These are phyloP conservation scores for Sarcophaga caerulescens DNA, from an alignment of 2,888 invertebrate genomes.

Conservation along the genomic window DNA sequence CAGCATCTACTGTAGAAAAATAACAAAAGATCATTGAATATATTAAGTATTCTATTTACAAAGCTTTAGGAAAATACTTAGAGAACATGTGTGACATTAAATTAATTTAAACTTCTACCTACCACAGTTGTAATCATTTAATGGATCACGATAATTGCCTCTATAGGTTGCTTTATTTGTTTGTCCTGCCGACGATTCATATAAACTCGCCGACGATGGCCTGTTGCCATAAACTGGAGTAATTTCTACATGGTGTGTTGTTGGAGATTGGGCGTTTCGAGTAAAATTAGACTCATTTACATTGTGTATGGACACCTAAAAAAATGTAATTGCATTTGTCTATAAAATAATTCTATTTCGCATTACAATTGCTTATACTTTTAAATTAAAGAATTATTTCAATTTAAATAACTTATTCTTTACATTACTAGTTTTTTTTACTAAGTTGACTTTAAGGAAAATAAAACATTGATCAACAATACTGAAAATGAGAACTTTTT, in stretches of 20 bases:
- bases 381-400: too few species aligned
- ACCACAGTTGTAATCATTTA: constrained; percentile 76
- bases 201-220: constrained; percentile 72
- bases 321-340: neutral
- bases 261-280: constrained; percentile 77
- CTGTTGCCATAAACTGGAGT: constrained; percentile 78
- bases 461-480: too few species aligned
- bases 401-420: too few species aligned
- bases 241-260: constrained; percentile 80
- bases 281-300: constrained; percentile 80
- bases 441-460: too few species aligned
- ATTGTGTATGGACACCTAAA: constrained; percentile 81
- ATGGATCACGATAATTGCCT: constrained; percentile 74
- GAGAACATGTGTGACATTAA: too few species aligned
- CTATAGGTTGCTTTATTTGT: constrained; percentile 68
- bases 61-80: neutral
- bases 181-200: constrained; percentile 71
- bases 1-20: constrained; percentile 80
- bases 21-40: neutral
- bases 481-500: too few species aligned
- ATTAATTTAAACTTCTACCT: constrained; percentile 22
- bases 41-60: neutral
- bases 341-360: too few species aligned
- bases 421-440: too few species aligned
- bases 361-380: too few species aligned